A percentile compares a stretch with the other conserved stretches of the same genome.
These are phyloP conservation scores for Ectropis crepuscularia DNA, from an alignment of 2,888 invertebrate species.

Conservation along the genomic window DNA sequence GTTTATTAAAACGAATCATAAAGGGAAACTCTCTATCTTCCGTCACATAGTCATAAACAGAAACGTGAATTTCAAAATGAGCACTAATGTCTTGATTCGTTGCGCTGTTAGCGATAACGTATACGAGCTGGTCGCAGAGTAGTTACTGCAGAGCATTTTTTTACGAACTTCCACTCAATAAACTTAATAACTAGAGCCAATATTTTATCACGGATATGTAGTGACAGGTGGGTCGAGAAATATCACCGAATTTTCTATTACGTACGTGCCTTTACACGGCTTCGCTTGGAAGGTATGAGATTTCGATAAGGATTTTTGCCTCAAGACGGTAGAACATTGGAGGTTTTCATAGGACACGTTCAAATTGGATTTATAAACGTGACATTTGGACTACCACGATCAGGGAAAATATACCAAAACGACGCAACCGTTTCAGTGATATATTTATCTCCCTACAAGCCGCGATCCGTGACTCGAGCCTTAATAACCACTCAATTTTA, in stretches of 20 bases:
- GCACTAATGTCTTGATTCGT: too few species aligned
- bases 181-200: conserved; percentile 18
- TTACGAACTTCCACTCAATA: conserved; percentile 7
- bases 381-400: neutral
- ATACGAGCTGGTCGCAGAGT: conserved; percentile 1
- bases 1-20: too few species aligned
- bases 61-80: too few species aligned
- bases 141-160: neutral
- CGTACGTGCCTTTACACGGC: conserved; percentile 32
- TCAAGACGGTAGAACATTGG: conserved; percentile 16
- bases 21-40: too few species aligned
- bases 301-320: conserved; percentile 31
- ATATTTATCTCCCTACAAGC: too few species aligned
- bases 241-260: conserved; percentile 34
- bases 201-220: conserved; percentile 27
- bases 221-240: conserved; percentile 33
- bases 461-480: too few species aligned
- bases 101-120: too few species aligned
- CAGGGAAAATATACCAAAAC: too few species aligned
- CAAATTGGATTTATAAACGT: conserved; percentile 16
- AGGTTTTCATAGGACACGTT: conserved; percentile 18
- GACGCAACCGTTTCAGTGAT: too few species aligned
- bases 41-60: too few species aligned
- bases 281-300: conserved; percentile 29
- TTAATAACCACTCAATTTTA: too few species aligned